Percentiles rank a stretch among this genome's conserved stretches.
Evolutionary conservation across 1,140 invertebrate species (phyloP).

Genomic region (Kradibia gibbosae): DNA sequence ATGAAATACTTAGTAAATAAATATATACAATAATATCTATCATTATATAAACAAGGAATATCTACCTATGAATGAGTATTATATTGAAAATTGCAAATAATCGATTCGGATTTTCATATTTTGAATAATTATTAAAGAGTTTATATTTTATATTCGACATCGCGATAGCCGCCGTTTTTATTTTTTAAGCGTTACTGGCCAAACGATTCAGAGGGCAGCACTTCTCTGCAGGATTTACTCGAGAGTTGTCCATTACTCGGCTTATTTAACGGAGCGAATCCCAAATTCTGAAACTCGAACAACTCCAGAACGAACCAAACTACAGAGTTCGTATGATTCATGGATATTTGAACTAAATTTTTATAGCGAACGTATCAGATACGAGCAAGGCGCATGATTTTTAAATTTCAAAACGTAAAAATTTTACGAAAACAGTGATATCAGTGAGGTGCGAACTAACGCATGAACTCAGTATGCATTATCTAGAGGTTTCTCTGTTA

Average conservation of each 20-base stretch:
- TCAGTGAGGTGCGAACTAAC: conserved; percentile 50
- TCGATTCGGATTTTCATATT: too few species aligned
- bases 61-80: too few species aligned
- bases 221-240: not conserved
- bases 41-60: too few species aligned
- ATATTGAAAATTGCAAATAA: too few species aligned
- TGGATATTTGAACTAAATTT: not conserved
- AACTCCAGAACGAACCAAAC: not conserved
- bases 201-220: not conserved
- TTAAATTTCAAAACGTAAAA: not conserved
- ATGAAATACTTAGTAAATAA: too few species aligned
- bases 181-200: too few species aligned
- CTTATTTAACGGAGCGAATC: not conserved
- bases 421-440: not conserved
- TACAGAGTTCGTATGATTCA: not conserved
- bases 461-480: conserved; percentile 63
- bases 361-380: not conserved
- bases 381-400: not conserved
- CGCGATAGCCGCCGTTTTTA: too few species aligned
- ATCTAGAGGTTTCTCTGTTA: conserved; percentile 70
- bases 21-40: too few species aligned
- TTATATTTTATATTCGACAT: too few species aligned
- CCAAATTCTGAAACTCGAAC: not conserved
- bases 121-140: too few species aligned
- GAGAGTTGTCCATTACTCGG: not conserved